A percentile compares a stretch with the other conserved stretches of the same genome.
Conservation (phyloP, 2,113 vertebrate genomes). For the Cyprinus carpio region DNA sequence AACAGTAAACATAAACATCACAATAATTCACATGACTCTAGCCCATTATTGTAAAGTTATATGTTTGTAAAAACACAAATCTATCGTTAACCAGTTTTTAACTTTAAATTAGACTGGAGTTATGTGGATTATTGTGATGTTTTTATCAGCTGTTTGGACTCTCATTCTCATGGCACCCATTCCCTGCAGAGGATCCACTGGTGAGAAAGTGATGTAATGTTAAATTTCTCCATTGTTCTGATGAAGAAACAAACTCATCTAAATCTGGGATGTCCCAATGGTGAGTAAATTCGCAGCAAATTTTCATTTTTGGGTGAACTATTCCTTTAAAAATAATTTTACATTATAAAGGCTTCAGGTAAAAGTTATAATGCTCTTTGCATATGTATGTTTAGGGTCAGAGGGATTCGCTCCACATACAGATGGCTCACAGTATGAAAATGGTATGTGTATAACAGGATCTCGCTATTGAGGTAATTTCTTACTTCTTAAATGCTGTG, state of each 20-base stretch:
- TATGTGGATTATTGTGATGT: not conserved
- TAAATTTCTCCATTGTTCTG: not conserved
- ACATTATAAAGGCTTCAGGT: not conserved
- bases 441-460: constrained; percentile 38
- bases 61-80: not conserved
- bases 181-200: not conserved
- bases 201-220: not conserved
- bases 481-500: not conserved
- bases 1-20: not conserved
- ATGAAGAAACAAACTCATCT: not conserved
- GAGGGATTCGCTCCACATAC: constrained; percentile 31
- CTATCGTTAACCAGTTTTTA: not conserved
- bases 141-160: not conserved
- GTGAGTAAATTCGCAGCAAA: not conserved
- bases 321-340: not conserved
- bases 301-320: not conserved
- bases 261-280: not conserved
- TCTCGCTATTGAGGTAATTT: not conserved
- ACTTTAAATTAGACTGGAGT: not conserved
- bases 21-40: not conserved
- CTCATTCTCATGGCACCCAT: not conserved
- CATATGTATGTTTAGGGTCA: constrained; percentile 16
- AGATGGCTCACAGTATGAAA: constrained; percentile 40
- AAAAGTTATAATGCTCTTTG: not conserved
- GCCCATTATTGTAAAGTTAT: not conserved